phyloP scores from a whole-genome alignment of 1,140 invertebrate genomes.

The Drosophila grimshawi region DNA sequence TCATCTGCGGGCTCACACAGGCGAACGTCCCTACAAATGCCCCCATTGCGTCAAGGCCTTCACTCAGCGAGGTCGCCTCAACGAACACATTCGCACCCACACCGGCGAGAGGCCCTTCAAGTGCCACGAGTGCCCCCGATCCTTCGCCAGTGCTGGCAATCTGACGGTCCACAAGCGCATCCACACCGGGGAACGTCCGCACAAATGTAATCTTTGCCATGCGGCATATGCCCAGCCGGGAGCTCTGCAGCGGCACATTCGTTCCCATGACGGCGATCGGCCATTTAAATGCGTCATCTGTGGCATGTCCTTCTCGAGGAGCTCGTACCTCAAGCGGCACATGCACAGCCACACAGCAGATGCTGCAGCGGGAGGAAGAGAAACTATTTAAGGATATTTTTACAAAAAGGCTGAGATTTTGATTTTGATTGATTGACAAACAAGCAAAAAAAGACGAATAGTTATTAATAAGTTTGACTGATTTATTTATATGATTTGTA shows the following conservation, averaged over 20 bases:
- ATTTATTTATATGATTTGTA: neutral
- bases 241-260: conserved; percentile 25
- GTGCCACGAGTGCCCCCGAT: conserved; percentile 27
- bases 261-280: conserved; percentile 17
- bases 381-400: neutral
- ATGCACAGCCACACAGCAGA: conserved; percentile 22
- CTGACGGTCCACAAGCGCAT: conserved; percentile 31
- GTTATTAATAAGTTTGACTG: neutral
- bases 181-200: conserved; percentile 16
- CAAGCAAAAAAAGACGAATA: neutral
- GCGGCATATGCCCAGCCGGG: conserved; percentile 32
- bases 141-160: conserved; percentile 32
- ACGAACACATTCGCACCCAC: conserved; percentile 31
- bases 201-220: conserved; percentile 32
- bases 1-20: conserved; percentile 28
- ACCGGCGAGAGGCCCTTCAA: conserved; percentile 18
- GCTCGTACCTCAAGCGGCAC: conserved; percentile 23
- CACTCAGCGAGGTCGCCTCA: conserved; percentile 27
- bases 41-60: conserved; percentile 32
- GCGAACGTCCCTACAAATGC: conserved; percentile 37
- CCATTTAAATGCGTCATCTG: conserved; percentile 30
- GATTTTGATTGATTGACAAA: neutral
- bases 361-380: neutral
- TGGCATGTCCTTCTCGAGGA: conserved; percentile 3
- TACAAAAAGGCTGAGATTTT: neutral